These are phyloP conservation scores for Apogon hyalosoma DNA, from an alignment of 2,797 vertebrate species.

Conservation along the genomic window DNA sequence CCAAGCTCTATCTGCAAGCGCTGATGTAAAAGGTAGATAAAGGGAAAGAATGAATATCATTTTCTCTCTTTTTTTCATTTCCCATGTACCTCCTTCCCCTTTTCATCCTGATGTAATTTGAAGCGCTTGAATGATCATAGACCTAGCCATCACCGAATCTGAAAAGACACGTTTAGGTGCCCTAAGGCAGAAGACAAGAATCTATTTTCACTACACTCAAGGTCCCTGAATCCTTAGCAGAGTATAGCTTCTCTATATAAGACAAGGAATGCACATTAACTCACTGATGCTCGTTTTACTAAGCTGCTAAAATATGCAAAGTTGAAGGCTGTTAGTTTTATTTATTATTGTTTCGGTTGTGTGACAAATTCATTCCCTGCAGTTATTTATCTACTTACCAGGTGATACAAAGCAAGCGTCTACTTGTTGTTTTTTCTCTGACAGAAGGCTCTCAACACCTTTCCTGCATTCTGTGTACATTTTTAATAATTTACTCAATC, in stretches of 20 bases:
- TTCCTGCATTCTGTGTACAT: conserved; percentile 27
- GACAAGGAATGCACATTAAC: conserved; percentile 65
- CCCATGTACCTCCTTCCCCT: conserved; percentile 77
- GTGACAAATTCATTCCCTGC: conserved; percentile 73
- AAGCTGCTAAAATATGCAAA: conserved; percentile 72
- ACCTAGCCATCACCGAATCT: conserved; percentile 81
- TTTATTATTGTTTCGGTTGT: conserved; percentile 50
- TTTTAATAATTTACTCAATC: conserved; percentile 38
- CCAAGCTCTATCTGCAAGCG: conserved; percentile 62
- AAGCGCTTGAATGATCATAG: conserved; percentile 82
- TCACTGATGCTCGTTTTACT: conserved; percentile 63
- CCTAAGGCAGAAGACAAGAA: conserved; percentile 78
- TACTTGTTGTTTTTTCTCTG: conserved; percentile 63
- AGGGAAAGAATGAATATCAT: conserved; percentile 78
- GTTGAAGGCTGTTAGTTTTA: conserved; percentile 41
- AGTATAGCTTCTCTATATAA: conserved; percentile 59
- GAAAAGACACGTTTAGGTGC: conserved; percentile 80
- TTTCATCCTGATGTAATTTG: conserved; percentile 84
- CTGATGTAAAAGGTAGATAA: conserved; percentile 82
- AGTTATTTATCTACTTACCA: conserved; percentile 73
- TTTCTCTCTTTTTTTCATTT: conserved; percentile 74
- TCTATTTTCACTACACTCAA: conserved; percentile 78
- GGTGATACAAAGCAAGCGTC: conserved; percentile 67
- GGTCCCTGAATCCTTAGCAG: conserved; percentile 62
- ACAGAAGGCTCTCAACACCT: conserved; percentile 35